Base-by-base conservation (phyloP, 1,140 invertebrate genomes). In the Drosophila insularis region DNA sequence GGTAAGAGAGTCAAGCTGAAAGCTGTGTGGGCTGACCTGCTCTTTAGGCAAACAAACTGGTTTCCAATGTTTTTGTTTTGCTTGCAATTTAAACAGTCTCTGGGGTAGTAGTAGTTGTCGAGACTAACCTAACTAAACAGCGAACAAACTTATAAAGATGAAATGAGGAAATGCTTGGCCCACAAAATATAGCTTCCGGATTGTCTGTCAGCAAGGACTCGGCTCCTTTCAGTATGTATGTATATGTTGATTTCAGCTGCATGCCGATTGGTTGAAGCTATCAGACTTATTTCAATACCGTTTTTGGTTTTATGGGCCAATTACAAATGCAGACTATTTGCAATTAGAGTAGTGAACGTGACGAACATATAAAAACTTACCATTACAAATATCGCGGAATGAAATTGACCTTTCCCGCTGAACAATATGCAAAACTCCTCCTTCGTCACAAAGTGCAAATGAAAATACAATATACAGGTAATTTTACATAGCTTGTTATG, bases 401-500 rank as follows among this genome's bases (percentile, higher is more conserved):
- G 2, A 37, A 37, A 11, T 13, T 37, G 11, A 37, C 11, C 1
- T 13, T 37, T 37, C 35, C 17, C 19, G 43, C 19, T 19, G 13
- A 27, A 32, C 31, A 35, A 53, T 69, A 54, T 61, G 32, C 32
- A 4, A 23, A 23, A 23, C 40, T 13, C n/a, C 14, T 43, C n/a
- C 55, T 21, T 0, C 31, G 32, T 37, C 32, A 56, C 8, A 62
- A 70, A 67, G 46, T 23, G 37, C 14, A 50, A 60, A 77, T 37
- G 40, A 77, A 27, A 60, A 79, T 61, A 64, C 64, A 63, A 17
- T 6, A 62, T 11, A 35, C 3, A 11, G 27, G 21, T 66, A 46
- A 2, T 19, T 58, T 50, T 87, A 79, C 71, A 19, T 79, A 66
- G 76, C 82, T 86, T 86, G 82, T 86, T 86, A 86, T 86, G 58